Conservation (phyloP, 2,113 vertebrate species). For the Odocoileus hemionus region DNA sequence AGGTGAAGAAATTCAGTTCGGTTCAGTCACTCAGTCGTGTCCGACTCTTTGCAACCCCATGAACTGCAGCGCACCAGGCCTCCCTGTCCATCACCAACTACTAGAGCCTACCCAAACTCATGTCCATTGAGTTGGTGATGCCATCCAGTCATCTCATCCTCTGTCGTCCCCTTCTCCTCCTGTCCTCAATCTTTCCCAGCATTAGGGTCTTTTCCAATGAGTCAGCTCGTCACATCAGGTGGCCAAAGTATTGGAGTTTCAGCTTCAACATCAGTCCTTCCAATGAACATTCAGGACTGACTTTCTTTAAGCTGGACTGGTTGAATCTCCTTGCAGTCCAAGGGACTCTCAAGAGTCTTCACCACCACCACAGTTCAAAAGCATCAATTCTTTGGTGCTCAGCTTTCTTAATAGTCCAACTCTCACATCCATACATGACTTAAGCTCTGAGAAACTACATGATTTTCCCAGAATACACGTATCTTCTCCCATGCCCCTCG, state of each 20-base stretch:
- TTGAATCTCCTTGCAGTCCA: background rate
- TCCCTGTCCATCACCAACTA: background rate
- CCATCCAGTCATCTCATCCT: background rate
- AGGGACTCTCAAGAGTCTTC: background rate
- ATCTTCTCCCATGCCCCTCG: background rate
- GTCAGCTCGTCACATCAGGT: background rate
- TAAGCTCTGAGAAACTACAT: background rate
- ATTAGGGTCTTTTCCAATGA: background rate
- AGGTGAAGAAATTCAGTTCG: slow-evolving; percentile 1
- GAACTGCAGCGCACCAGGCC: background rate
- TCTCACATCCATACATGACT: background rate
- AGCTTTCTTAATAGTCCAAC: background rate
- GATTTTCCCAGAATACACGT: background rate
- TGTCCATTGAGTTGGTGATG: background rate
- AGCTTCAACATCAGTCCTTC: background rate
- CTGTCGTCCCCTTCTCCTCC: background rate
- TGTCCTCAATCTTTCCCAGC: background rate
- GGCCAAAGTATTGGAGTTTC: background rate
- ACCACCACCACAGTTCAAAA: background rate
- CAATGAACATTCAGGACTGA: background rate
- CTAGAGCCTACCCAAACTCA: background rate
- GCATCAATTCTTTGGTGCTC: background rate
- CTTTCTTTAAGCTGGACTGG: background rate
- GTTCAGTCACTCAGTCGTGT: background rate
- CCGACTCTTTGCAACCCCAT: background rate